Base-by-base conservation (phyloP, 2,888 invertebrate genomes). In the Thymelicus acteon region DNA sequence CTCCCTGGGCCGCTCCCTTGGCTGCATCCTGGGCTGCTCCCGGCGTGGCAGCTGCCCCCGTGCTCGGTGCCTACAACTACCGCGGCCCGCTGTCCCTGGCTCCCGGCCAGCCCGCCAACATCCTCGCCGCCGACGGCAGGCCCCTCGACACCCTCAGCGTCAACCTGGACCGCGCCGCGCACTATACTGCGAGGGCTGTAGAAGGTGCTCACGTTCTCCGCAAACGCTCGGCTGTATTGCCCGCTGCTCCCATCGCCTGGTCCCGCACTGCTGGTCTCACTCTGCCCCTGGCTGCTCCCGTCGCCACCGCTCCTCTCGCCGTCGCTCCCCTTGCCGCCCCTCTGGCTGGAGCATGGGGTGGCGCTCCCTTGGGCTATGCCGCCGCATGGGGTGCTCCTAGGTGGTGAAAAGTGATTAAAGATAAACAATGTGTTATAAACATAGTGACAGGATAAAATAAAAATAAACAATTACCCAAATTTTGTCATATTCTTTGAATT, bases 121-220 rank as follows among this genome's bases (percentile, higher is more conserved):
- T 93, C 71, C 78, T 92, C 69, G 91, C 44, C 2, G 85, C 91
- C 15, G 91, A 44, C 44, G 44, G 44, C 44, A 44, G 44, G 78
- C 93, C 93, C 6, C 80, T 92, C 48, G 93, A 92, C 77, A 93
- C 93, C 62, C 78, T 91, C 78, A 92, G 91, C 49, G 92, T 93
- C 37, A 92, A 92, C 84, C 74, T 90, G 82, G 92, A 92, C 85
- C 90, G 90, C 74, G 84, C 90, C 39, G 91, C 91, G 8, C 93
- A 92, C 80, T 79, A 80, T 79, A 86, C 89, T 54, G 90, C 92
- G 37, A 92, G 92, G 79, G 88, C 90, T 0, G 76, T 88, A n/a
- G 81, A 82, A 90, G 81, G 80, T 10, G 81, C 77, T 60, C 89
- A 87, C 74, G 72, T 84, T 49, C 77, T 90, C 74, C 90, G 83